Evolutionary conservation across 2,888 invertebrate genomes (phyloP), one percentile per base, ranked within the genome.

Genomic region (Didymodactylos carnosus): DNA sequence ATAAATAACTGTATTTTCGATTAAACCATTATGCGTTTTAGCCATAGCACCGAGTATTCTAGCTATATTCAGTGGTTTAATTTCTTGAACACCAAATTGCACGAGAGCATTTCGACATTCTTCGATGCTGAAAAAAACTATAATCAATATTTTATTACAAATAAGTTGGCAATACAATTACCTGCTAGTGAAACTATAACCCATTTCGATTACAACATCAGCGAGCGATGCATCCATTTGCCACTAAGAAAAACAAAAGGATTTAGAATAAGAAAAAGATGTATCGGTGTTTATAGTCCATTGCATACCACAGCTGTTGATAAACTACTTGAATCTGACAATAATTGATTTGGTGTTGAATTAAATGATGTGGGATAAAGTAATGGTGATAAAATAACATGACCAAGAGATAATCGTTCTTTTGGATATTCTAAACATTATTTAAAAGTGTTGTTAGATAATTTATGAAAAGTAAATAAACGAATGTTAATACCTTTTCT

Each of bases 191-290:
- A 94, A 93, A 78, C 88, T 86, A 84, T 91, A 93, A 73, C 95
- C 93, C 81, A 94, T 88, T 85, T 97, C 95, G 82, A 90, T 88
- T 80, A 95, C 88, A 80, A 94, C 87, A 81, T 94, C 94, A 77
- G 92, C 89, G 81, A 86, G 77, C 13, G 84, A 81, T 27, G 80
- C 80, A 75, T 83, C 83, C 79, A 82, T 79, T 83, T 84, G 78
- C 35, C 77, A 77, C 16, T 43, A 7, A 11, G n/a, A 35, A 16
- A 23, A 23, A 3, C n/a, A 49, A 8, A 49, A 16, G 13, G 3
- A n/a, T 23, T 25, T 39, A 39, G 16, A 29, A 14, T 19, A 70
- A 46, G 39, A 69, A 69, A n/a, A n/a, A 27, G 39, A 23, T 73
- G 40, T 46, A 25, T 23, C 29, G 69, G 43, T 29, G 2, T 14